Evolutionary conservation across 2,113 vertebrate genomes (phyloP).

Genomic region (Spizaetus ornatus): DNA sequence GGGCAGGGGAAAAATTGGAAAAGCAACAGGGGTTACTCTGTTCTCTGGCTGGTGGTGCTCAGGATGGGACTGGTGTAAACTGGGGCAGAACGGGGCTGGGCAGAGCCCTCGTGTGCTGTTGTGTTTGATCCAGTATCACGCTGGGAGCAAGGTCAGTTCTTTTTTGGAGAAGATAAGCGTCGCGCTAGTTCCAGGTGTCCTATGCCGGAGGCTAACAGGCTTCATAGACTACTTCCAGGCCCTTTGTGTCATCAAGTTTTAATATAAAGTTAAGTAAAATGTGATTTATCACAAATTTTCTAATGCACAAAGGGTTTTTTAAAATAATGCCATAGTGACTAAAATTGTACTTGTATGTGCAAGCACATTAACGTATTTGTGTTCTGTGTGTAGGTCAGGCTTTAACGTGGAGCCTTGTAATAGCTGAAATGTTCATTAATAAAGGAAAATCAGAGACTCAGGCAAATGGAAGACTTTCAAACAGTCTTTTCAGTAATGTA

Average conservation of each 20-base stretch:
- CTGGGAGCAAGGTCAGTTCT: neutral
- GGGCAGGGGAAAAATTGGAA: no score
- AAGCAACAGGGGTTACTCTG: neutral
- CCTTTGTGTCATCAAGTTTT: neutral
- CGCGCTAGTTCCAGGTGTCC: neutral
- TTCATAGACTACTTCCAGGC: neutral
- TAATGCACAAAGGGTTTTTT: neutral
- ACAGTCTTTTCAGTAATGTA: neutral
- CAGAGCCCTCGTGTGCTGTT: rapidly evolving
- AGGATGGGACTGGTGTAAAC: neutral
- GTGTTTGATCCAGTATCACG: neutral
- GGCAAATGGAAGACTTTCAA: neutral
- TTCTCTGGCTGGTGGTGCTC: neutral
- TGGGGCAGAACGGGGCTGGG: neutral
- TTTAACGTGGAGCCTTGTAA: neutral
- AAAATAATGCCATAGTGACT: rapidly evolving
- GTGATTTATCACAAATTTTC: neutral
- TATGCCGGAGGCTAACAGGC: rapidly evolving
- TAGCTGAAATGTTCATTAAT: neutral
- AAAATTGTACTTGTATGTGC: neutral
- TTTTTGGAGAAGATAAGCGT: neutral
- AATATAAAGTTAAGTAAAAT: neutral
- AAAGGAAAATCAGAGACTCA: neutral
- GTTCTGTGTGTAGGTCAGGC: neutral
- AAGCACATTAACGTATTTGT: neutral